Conservation (phyloP, 92 coral and sea anemone genomes). For the Heteractis magnifica region DNA sequence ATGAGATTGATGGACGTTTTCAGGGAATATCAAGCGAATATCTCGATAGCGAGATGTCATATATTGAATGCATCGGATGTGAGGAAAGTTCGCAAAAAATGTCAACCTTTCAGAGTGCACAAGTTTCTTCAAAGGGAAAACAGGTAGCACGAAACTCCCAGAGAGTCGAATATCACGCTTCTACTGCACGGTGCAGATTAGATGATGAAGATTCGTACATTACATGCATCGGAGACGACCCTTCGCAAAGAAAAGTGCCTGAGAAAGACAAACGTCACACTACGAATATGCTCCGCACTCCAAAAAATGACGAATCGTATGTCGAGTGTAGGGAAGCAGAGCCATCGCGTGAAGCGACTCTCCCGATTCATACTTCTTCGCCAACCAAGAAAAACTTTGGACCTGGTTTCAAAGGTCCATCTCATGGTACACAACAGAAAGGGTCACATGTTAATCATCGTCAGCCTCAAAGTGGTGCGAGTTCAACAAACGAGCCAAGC, state of each 20-base stretch:
- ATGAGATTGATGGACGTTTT: not conserved
- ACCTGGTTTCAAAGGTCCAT: not conserved
- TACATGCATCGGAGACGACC: no score
- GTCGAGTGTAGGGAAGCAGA: not conserved
- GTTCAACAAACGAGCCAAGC: not conserved
- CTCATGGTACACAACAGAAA: not conserved
- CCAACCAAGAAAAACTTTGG: not conserved
- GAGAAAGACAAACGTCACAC: no score
- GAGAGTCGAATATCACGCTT: not conserved
- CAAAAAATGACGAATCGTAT: no score
- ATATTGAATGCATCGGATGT: not conserved
- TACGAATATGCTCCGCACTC: no score
- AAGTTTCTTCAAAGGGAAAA: not conserved
- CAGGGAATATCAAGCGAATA: not conserved
- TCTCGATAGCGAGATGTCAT: not conserved
- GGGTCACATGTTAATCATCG: not conserved
- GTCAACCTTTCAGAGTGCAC: not conserved
- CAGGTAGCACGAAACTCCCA: not conserved
- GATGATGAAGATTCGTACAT: not conserved
- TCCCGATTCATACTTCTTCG: not conserved
- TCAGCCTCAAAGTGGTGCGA: not conserved
- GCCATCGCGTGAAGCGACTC: not conserved
- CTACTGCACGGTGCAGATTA: not conserved
- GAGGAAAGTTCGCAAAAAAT: not conserved
- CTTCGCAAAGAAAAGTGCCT: no score